These are phyloP conservation scores for Montipora capricornis DNA, from an alignment of 64 coral and sea anemone genomes.

Conservation along the genomic window DNA sequence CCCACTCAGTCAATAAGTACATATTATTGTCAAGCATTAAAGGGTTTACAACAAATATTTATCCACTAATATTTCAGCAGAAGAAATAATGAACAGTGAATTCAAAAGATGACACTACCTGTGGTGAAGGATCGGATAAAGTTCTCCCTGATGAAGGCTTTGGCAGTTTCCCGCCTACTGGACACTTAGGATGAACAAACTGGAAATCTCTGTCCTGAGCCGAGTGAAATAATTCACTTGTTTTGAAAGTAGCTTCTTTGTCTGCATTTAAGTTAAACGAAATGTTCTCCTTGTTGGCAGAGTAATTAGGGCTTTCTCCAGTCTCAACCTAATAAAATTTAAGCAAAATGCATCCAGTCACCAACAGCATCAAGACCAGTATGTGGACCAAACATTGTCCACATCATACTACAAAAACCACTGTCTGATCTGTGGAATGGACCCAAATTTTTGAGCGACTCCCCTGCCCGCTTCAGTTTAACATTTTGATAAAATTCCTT, in stretches of 20 bases:
- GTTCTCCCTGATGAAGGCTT: slow-evolving; percentile 14
- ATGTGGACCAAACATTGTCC: too few relatives aligned
- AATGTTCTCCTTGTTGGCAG: slow-evolving; percentile 31
- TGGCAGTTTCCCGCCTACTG: slow-evolving; percentile 32
- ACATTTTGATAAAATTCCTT: too few relatives aligned
- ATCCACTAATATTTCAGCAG: too few relatives aligned
- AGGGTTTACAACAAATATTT: background rate
- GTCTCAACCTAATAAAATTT: background rate
- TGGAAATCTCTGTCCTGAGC: slow-evolving; percentile 23
- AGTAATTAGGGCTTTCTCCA: background rate
- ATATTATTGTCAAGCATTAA: background rate
- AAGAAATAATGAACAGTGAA: background rate
- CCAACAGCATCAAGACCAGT: too few relatives aligned
- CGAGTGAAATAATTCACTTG: background rate
- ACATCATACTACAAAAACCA: too few relatives aligned
- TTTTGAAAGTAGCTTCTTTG: background rate
- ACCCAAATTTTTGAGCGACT: too few relatives aligned
- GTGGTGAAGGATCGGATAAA: slow-evolving; percentile 64
- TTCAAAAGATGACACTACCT: slow-evolving; percentile 13
- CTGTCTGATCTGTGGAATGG: too few relatives aligned
- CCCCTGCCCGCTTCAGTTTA: too few relatives aligned
- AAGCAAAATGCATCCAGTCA: background rate
- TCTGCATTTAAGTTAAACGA: slow-evolving; percentile 10
- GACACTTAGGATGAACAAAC: slow-evolving; percentile 49
- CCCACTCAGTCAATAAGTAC: too few relatives aligned